Percentiles rank a stretch among this genome's conserved stretches.
These are phyloP conservation scores for Lepus americanus DNA, from an alignment of 2,113 vertebrate genomes.

Conservation along the genomic window DNA sequence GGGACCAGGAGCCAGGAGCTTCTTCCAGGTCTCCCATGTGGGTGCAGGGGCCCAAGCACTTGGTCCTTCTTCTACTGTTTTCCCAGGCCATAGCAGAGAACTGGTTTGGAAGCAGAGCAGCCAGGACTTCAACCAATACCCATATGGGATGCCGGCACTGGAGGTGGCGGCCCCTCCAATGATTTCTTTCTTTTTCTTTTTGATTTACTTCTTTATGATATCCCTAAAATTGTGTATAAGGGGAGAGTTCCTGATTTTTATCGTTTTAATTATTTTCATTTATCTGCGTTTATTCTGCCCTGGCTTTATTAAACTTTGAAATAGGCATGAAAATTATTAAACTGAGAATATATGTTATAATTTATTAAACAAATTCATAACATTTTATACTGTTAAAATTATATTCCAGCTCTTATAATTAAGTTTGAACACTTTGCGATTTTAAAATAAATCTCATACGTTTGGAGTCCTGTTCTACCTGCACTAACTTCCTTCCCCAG, in stretches of 20 bases:
- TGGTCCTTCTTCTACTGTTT: too few species aligned
- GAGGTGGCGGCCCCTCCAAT: too few species aligned
- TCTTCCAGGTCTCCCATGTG: too few species aligned
- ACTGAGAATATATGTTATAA: slow-evolving; percentile 45
- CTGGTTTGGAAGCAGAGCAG: too few species aligned
- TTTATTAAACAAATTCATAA: slow-evolving; percentile 25
- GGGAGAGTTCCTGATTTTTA: slow-evolving; percentile 35
- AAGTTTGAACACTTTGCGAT: slow-evolving; percentile 74
- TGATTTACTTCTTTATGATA: neutral
- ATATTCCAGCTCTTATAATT: slow-evolving; percentile 34
- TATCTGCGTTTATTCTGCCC: neutral
- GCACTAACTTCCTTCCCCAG: slow-evolving; percentile 77
- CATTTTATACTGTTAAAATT: slow-evolving; percentile 26
- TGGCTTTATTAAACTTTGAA: neutral
- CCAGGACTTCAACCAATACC: too few species aligned
- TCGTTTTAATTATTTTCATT: slow-evolving; percentile 35
- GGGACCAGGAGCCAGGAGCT: too few species aligned
- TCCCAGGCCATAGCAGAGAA: too few species aligned
- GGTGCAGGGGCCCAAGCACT: too few species aligned
- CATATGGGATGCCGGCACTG: too few species aligned
- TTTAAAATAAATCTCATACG: slow-evolving; percentile 76
- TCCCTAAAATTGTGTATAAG: neutral
- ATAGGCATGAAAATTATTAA: slow-evolving; percentile 64
- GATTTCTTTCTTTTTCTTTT: too few species aligned
- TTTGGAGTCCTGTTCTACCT: slow-evolving; percentile 31